Base-by-base conservation (phyloP, 1,140 invertebrate genomes). In the Acyrthosiphon pisum region DNA sequence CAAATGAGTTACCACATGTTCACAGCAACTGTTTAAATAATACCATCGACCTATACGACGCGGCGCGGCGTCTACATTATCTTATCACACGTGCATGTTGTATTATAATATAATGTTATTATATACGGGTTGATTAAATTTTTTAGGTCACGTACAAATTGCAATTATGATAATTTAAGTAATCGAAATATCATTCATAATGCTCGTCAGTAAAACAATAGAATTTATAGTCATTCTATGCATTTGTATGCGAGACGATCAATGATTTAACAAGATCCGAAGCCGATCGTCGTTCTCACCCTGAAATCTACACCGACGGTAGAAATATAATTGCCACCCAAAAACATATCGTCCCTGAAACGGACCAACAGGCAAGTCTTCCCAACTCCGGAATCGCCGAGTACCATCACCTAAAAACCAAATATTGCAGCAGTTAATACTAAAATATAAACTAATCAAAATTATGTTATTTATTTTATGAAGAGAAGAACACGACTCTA, bases 281-380 rank as follows among this genome's bases (percentile, higher is more conserved):
- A 68, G 68, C 30, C 41, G 88, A 90, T 94, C n/a, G 44, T 81
- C 50, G 60, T 94, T 95, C 97, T 97, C 96, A 99, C 98, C 97
- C 98, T 97, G 96, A 98, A 99, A 96, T 99, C 98, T 95, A 99
- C 98, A 95, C 98, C 98, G 94, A 99, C 98, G 37, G 98, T 99
- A 93, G 98, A 98, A 95, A 99, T 98, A 96, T 98, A 99, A 96
- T 98, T 98, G 95, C 98, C 98, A 94, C 97, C 97, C 88, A 98
- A 96, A 95, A 98, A 99, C 93, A 96, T 96, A 94, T 97, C 97
- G 95, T 98, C 97, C 94, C 97, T 97, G 96, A 98, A 98, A 94
- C 97, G 96, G 84, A 98, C 97, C 94, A 98, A 96, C 81, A 98
- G 96, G 95, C 98, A 98, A 41, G 98, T 98, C 96, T 98, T 98